phyloP scores from a whole-genome alignment of 1,140 invertebrate species.

The Apolygus lucorum region DNA sequence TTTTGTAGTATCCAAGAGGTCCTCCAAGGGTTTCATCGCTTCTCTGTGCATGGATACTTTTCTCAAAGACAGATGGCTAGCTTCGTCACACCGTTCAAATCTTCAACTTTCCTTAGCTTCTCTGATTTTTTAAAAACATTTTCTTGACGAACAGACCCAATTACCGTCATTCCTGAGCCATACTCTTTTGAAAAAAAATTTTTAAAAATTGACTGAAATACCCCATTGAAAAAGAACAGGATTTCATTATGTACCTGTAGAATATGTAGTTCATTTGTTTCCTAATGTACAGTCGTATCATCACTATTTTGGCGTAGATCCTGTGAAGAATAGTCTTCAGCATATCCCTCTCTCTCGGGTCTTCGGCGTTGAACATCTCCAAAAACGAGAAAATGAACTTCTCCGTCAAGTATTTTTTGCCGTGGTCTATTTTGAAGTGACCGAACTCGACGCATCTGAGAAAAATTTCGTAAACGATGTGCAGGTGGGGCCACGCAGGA shows the following conservation, averaged over 20 bases:
- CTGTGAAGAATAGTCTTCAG: constrained; percentile 97
- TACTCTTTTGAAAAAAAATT: too few species aligned
- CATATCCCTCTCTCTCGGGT: constrained; percentile 96
- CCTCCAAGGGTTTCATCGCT: too few species aligned
- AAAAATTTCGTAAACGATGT: constrained; percentile 97
- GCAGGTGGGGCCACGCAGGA: constrained; percentile 93
- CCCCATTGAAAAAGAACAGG: too few species aligned
- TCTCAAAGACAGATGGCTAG: too few species aligned
- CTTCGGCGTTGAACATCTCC: constrained; percentile 97
- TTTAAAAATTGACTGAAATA: too few species aligned
- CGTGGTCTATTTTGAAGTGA: constrained; percentile 92
- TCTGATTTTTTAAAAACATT: too few species aligned
- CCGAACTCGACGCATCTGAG: constrained; percentile 91
- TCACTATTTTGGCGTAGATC: constrained; percentile 98
- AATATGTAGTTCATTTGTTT: constrained; percentile 99
- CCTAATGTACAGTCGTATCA: constrained; percentile 93
- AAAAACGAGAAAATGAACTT: constrained; percentile 86
- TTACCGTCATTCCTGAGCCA: too few species aligned
- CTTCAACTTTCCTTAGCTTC: too few species aligned
- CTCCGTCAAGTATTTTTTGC: constrained; percentile 97
- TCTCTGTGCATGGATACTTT: too few species aligned
- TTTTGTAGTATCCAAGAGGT: too few species aligned
- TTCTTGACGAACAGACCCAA: not conserved
- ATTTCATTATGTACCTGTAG: constrained; percentile 85
- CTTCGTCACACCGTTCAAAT: too few species aligned